These are phyloP conservation scores for Phylloscopus collybita DNA, from an alignment of 2,797 vertebrate species.

Conservation along the genomic window DNA sequence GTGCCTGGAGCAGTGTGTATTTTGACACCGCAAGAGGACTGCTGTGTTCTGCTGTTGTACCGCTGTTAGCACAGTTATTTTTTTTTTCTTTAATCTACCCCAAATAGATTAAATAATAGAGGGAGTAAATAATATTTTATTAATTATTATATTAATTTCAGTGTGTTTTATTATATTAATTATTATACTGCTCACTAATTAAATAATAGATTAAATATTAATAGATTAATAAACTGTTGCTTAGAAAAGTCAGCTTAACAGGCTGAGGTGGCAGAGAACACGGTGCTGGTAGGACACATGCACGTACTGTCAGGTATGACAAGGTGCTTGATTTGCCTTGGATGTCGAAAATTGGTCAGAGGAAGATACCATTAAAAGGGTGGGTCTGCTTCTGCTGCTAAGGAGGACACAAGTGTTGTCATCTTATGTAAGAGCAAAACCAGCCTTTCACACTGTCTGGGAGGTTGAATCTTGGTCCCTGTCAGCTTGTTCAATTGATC, in stretches of 20 bases:
- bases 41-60: not conserved
- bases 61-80: not conserved
- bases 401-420: not conserved
- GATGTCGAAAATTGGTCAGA: not conserved
- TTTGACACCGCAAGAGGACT: not conserved
- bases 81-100: not conserved
- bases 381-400: not conserved
- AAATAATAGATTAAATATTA: too few species aligned
- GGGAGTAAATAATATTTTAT: too few species aligned
- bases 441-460: not conserved
- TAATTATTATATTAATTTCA: too few species aligned
- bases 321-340: not conserved
- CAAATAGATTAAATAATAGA: not conserved
- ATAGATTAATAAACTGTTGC: not conserved
- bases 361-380: not conserved
- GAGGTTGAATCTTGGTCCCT: not conserved
- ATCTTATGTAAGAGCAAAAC: not conserved
- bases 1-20: not conserved
- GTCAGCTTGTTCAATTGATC: not conserved
- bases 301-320: not conserved
- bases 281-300: rapidly evolving
- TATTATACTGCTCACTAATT: too few species aligned
- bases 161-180: too few species aligned
- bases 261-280: not conserved
- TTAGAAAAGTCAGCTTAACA: not conserved